Evolutionary conservation across 2,113 vertebrate species (phyloP), one percentile per base, ranked within the genome.

Genomic region (Hippocampus mohnikei): DNA sequence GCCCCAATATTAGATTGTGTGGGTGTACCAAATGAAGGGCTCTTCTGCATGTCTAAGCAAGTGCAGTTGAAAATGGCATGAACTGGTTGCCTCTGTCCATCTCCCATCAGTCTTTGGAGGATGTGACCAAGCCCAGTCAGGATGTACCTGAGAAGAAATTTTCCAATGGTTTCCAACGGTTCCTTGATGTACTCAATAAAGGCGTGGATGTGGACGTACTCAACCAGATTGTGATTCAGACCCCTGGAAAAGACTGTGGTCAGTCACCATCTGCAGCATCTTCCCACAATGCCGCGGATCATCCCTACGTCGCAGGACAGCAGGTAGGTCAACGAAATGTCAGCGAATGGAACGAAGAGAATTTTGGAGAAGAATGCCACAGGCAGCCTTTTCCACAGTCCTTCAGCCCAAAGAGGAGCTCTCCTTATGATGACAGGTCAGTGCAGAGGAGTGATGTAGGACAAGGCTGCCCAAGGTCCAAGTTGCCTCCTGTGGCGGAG

Each of bases 161-260:
- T 1, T 10, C 71, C 1, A 79, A 71, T 18, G 88, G 88, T 23
- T 91, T 90, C 74, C 88, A 89, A 65, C 88, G 83, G 46, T 90
- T 91, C 79, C 88, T 91, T 0, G 73, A 87, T 8, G 78, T 90
- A 18, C 90, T 91, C 72, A 91, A 89, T 80, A 83, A 80, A 67
- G 88, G 88, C 0, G 87, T 90, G 66, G 84, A 91, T 15, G 75
- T 90, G 0, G 74, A 66, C 8, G 74, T 37, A 20, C 86, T 90
- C 52, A 88, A 69, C 61, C 81, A 88, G 61, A 84, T 91, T 15
- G 84, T 88, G 33, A 80, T 60, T 64, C 86, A 78, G 67, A 23
- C 37, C 27, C 33, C 77, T 20, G 1, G 66, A 0, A 70, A 66
- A 0, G 64, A 0, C 3, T 15, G n/a, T 0, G 21, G 66, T 37